Conservation (phyloP, 2,797 vertebrate species). For the Merluccius polli region DNA sequence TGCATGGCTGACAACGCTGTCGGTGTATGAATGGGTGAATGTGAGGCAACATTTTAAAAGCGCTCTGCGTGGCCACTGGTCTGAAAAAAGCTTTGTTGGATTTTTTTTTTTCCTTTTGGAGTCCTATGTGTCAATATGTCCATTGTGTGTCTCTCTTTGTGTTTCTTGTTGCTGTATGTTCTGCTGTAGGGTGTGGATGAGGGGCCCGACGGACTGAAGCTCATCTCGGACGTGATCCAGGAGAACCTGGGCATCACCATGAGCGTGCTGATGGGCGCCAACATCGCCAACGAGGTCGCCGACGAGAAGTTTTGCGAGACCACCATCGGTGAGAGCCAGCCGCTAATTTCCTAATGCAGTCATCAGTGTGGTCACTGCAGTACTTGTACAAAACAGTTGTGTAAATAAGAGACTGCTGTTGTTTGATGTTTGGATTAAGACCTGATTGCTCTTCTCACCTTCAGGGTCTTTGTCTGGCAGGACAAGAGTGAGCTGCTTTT, state of each 20-base stretch:
- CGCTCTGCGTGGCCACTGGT: no score
- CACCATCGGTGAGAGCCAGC: slow-evolving; percentile 84
- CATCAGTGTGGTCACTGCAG: background rate
- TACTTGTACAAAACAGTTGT: background rate
- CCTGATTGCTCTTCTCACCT: background rate
- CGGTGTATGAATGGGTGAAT: no score
- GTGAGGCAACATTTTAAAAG: no score
- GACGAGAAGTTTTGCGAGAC: slow-evolving; percentile 97
- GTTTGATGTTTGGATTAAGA: background rate
- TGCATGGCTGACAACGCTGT: no score
- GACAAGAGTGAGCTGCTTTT: background rate
- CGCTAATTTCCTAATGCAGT: background rate
- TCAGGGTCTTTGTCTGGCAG: background rate
- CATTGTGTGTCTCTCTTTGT: background rate
- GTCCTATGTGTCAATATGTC: background rate
- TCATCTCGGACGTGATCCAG: slow-evolving; percentile 92
- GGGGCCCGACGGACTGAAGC: slow-evolving; percentile 87
- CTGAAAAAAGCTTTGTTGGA: no score
- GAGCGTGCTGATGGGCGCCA: slow-evolving; percentile 95
- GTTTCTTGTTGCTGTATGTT: background rate
- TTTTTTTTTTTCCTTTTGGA: no score
- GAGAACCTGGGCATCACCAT: slow-evolving; percentile 86
- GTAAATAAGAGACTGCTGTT: background rate
- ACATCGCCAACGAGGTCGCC: slow-evolving; percentile 95
- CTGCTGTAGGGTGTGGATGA: slow-evolving; percentile 85